Conservation (phyloP, 1,140 invertebrate genomes). For the Rhagoletis zephyria region DNA sequence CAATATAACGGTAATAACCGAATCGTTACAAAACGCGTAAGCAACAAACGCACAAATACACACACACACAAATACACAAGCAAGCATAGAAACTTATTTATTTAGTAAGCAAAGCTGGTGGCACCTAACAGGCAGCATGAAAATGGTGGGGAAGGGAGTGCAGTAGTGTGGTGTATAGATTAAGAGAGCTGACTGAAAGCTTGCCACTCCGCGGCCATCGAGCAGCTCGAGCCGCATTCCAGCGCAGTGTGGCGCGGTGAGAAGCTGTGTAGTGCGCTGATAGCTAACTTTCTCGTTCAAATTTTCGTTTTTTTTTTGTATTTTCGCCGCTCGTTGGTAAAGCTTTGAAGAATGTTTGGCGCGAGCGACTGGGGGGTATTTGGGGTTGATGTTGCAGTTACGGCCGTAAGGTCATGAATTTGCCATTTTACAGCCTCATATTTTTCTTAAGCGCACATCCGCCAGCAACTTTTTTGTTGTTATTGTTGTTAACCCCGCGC, state of each 20-base stretch:
- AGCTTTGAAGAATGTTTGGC: not conserved
- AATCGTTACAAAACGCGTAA: slow-evolving; percentile 67
- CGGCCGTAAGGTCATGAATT: slow-evolving; percentile 71
- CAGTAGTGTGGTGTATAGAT: not conserved
- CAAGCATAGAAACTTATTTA: not conserved
- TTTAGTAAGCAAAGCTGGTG: slow-evolving; percentile 38
- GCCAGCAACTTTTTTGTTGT: slow-evolving; percentile 27
- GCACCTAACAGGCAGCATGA: not conserved
- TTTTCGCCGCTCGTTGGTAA: not conserved
- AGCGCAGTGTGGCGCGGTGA: not conserved
- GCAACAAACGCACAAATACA: not conserved
- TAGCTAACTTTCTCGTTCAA: not conserved
- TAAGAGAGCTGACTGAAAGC: too few species aligned
- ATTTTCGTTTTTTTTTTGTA: not conserved
- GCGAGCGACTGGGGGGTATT: not conserved
- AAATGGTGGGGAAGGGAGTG: not conserved
- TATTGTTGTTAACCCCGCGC: slow-evolving; percentile 51
- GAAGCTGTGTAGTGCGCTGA: not conserved
- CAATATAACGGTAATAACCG: slow-evolving; percentile 73
- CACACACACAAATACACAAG: not conserved
- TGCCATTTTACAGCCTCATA: slow-evolving; percentile 73
- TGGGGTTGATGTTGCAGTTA: not conserved
- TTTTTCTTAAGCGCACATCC: slow-evolving; percentile 59
- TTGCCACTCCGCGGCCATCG: too few species aligned
- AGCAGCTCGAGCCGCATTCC: not conserved